Evolutionary conservation across 2,797 vertebrate genomes (phyloP), one percentile per base, ranked within the genome.

Genomic region (Huso huso): DNA sequence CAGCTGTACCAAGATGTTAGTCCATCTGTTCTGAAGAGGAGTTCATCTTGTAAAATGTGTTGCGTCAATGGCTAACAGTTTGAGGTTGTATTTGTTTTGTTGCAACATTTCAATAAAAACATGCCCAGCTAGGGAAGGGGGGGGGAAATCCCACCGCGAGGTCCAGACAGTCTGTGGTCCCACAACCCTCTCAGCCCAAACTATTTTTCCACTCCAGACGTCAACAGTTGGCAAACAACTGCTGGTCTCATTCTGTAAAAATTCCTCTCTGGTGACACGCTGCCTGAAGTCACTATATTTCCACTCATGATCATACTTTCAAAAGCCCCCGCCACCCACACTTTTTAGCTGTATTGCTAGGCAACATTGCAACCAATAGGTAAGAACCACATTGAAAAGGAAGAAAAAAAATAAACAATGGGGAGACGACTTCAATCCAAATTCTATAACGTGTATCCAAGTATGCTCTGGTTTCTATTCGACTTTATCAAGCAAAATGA

Each of bases 101-200:
- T 37, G 37, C 23, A 37, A 13, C 69, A 11, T 72, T 68, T 65
- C 12, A 68, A 68, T 74, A 68, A 74, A 81, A 78, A 15, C n/a
- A 72, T 70, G 58, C 61, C 66, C 8, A 0, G 63, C 51, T 61
- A 71, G 71, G 70, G 53, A 68, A 66, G 73, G 70, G 69, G 77
- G 66, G 55, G 63, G 59, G 67, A 50, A 9, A 69, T 68, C 60
- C 51, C 58, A 49, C 48, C 10, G 6, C 58, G 50, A 66, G 51
- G 23, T 11, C 18, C 49, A 61, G 66, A 60, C 66, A 67, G 51
- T 66, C 6, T 7, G 66, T 58, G 49, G 11, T 48, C 58, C 58
- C n/a, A 63, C 7, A 71, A 63, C 1, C 12, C 23, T 66, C 10
- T 12, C 10, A 51, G 37, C 37, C 37, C 37, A 37, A 37, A 37